These are phyloP conservation scores for Drosophila rhopaloa DNA, from an alignment of 1,140 invertebrate genomes.

Conservation along the genomic window DNA sequence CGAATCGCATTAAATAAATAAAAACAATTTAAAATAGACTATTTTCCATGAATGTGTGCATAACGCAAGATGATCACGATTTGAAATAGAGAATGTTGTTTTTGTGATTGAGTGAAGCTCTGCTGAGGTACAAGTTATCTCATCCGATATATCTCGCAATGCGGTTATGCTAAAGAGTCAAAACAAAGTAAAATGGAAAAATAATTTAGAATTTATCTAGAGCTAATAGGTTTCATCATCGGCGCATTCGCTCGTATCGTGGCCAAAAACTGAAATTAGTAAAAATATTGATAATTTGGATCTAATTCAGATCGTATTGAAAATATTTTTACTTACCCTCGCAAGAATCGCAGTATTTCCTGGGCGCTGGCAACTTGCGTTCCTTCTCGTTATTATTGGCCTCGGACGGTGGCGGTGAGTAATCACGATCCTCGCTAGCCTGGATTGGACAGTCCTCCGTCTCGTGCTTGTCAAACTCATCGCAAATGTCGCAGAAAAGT, in stretches of 20 bases:
- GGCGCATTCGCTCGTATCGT: slow-evolving; percentile 91
- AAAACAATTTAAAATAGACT: slow-evolving; percentile 61
- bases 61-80: slow-evolving; percentile 47
- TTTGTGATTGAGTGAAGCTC: slow-evolving; percentile 18
- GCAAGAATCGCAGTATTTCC: slow-evolving; percentile 96
- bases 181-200: slow-evolving; percentile 19
- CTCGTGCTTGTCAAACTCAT: slow-evolving; percentile 97
- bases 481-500: slow-evolving; percentile 98
- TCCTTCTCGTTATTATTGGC: slow-evolving; percentile 84
- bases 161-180: slow-evolving; percentile 6
- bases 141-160: slow-evolving; percentile 16
- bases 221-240: slow-evolving; percentile 92
- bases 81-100: slow-evolving; percentile 45
- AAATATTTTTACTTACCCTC: slow-evolving; percentile 88
- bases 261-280: slow-evolving; percentile 90
- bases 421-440: slow-evolving; percentile 87
- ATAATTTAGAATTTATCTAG: slow-evolving; percentile 28
- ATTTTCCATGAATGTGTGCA: slow-evolving; percentile 32
- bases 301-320: background rate
- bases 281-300: slow-evolving; percentile 7
- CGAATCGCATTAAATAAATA: slow-evolving; percentile 72
- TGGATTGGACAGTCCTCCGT: slow-evolving; percentile 98
- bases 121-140: slow-evolving; percentile 49
- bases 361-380: slow-evolving; percentile 85
- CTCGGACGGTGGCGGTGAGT: slow-evolving; percentile 82